Percentiles rank a stretch among this genome's conserved stretches.
These are phyloP conservation scores for Ophonus ardosiacus DNA, from an alignment of 2,888 invertebrate genomes.

Conservation along the genomic window DNA sequence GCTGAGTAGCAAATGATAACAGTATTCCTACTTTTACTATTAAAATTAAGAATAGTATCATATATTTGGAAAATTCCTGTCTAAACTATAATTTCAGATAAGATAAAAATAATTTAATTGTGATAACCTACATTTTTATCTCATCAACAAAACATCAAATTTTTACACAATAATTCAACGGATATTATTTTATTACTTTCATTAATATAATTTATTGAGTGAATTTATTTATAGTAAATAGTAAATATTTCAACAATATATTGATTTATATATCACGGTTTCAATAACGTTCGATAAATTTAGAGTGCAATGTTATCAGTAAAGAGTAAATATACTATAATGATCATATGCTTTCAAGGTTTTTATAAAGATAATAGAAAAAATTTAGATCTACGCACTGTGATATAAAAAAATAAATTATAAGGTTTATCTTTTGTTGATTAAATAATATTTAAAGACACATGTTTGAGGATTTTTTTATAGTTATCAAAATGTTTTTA, in stretches of 20 bases:
- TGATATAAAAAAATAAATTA: slow-evolving; percentile 35
- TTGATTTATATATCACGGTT: not conserved
- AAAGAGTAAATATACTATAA: slow-evolving; percentile 15
- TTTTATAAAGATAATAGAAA: not conserved
- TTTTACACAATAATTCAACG: not conserved
- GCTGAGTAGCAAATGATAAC: slow-evolving; percentile 6
- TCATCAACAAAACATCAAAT: slow-evolving; percentile 24
- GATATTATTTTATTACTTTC: too few species aligned
- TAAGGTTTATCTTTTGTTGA: slow-evolving; percentile 29
- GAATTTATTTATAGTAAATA: not conserved
- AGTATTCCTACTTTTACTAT: slow-evolving; percentile 17
- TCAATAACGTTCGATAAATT: slow-evolving; percentile 5
- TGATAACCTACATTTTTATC: slow-evolving; percentile 51
- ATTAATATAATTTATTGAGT: too few species aligned
- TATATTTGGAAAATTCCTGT: slow-evolving; percentile 54
- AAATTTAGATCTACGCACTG: not conserved
- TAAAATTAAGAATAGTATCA: slow-evolving; percentile 27
- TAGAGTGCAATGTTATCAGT: slow-evolving; percentile 21
- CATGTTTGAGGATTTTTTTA: slow-evolving; percentile 1
- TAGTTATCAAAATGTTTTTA: slow-evolving; percentile 12
- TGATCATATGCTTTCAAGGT: slow-evolving; percentile 8
- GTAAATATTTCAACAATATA: not conserved
- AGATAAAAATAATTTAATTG: slow-evolving; percentile 51
- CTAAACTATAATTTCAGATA: slow-evolving; percentile 48
- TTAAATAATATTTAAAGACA: slow-evolving; percentile 16